Percentiles rank a stretch among this genome's conserved stretches.
Conservation (phyloP, 2,797 vertebrate genomes). For the Buphagus erythrorhynchus region DNA sequence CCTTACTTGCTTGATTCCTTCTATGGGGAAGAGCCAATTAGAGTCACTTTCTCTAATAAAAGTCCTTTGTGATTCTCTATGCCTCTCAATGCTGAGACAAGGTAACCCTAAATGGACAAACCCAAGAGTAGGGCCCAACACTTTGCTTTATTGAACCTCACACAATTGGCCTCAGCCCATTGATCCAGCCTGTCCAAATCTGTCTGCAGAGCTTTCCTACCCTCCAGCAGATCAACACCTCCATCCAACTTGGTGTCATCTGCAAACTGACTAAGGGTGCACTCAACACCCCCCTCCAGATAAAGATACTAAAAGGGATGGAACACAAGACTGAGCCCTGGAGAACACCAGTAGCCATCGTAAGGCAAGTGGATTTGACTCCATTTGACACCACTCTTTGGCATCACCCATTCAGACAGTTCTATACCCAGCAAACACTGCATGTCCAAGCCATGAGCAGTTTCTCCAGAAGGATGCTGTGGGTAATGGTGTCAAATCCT, state of each 20-base stretch:
- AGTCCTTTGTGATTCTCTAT: not conserved
- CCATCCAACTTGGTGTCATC: not conserved
- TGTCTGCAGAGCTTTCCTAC: not conserved
- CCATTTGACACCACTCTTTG: not conserved
- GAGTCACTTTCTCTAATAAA: conserved; percentile 25
- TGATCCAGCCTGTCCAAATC: not conserved
- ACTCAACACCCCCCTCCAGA: fast-evolving
- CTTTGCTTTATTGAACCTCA: not conserved
- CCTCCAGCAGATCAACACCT: not conserved
- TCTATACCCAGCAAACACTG: not conserved
- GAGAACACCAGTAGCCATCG: fast-evolving
- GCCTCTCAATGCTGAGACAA: not conserved
- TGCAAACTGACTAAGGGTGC: not conserved
- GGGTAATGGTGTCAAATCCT: not conserved
- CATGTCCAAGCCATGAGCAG: not conserved
- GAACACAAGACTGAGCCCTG: not conserved
- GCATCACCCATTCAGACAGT: not conserved
- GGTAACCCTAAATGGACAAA: conserved; percentile 9
- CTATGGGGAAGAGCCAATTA: not conserved
- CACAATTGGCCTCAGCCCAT: fast-evolving
- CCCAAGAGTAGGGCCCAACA: not conserved
- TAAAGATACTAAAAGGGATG: not conserved
- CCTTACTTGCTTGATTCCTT: not conserved
- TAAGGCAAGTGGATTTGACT: not conserved
- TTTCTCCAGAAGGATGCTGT: not conserved